Conservation (phyloP, 2,888 invertebrate genomes). For the Eilema depressum region DNA sequence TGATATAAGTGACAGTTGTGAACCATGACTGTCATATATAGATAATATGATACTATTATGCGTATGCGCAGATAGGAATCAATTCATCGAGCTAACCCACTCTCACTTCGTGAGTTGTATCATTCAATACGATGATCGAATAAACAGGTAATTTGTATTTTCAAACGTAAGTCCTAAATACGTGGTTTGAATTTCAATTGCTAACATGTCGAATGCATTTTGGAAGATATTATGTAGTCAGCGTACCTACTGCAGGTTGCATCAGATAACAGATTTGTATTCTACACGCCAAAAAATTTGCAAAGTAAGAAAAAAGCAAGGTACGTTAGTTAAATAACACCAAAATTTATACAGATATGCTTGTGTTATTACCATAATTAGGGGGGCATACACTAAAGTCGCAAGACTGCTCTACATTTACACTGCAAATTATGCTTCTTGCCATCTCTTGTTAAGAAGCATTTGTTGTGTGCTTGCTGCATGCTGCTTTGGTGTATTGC, state of each 20-base stretch:
- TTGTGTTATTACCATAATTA: neutral
- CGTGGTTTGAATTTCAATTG: slow-evolving; percentile 16
- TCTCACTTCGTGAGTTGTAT: slow-evolving; percentile 50
- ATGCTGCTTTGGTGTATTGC: neutral
- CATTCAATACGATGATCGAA: slow-evolving; percentile 29
- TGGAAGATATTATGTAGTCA: slow-evolving; percentile 8
- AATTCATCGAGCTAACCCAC: slow-evolving; percentile 31
- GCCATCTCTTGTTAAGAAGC: too few relatives aligned
- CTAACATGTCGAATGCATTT: neutral
- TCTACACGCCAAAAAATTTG: neutral
- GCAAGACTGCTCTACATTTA: too few relatives aligned
- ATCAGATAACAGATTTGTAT: slow-evolving; percentile 8
- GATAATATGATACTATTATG: slow-evolving; percentile 6
- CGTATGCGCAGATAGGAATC: slow-evolving; percentile 32
- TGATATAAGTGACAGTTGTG: slow-evolving; percentile 24
- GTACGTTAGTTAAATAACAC: neutral
- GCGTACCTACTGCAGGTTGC: neutral
- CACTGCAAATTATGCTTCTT: too few relatives aligned
- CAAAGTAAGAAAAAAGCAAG: neutral
- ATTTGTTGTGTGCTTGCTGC: too few relatives aligned
- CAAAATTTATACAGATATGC: neutral
- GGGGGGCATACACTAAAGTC: too few relatives aligned
- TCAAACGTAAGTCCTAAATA: slow-evolving; percentile 9
- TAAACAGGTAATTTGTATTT: slow-evolving; percentile 26
- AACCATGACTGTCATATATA: slow-evolving; percentile 13